Conservation (phyloP, 2,888 invertebrate species). For the Drosophila bunnanda region DNA sequence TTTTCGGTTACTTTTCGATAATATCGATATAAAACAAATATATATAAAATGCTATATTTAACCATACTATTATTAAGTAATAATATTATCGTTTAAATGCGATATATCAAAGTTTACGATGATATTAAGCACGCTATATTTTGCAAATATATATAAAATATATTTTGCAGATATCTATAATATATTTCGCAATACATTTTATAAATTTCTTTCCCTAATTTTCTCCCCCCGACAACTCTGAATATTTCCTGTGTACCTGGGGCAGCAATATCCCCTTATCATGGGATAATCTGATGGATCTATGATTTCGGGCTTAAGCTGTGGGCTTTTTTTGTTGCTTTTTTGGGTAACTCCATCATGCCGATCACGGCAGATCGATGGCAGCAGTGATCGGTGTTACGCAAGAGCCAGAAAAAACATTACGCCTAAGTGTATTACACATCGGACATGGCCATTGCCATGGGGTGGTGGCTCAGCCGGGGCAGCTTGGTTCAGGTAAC, state of each 20-base stretch:
- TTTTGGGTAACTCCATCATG: constrained; percentile 13
- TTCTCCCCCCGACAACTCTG: too few relatives aligned
- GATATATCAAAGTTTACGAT: too few relatives aligned
- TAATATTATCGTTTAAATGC: too few relatives aligned
- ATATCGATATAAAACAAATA: too few relatives aligned
- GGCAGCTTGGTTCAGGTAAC: constrained; percentile 26
- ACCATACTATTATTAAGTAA: too few relatives aligned
- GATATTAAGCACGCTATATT: too few relatives aligned
- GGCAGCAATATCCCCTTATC: constrained; percentile 1
- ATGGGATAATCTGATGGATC: constrained; percentile 9
- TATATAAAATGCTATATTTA: too few relatives aligned
- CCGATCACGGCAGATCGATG: constrained; percentile 44
- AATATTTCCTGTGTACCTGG: not conserved
- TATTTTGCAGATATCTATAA: too few relatives aligned
- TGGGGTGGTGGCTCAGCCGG: constrained; percentile 32
- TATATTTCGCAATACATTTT: too few relatives aligned
- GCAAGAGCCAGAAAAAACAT: constrained; percentile 26
- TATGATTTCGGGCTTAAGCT: not conserved
- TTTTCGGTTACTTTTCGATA: too few relatives aligned
- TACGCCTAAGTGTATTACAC: constrained; percentile 35
- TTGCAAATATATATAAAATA: too few relatives aligned
- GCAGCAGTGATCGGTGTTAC: constrained; percentile 15
- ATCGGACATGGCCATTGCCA: constrained; percentile 16
- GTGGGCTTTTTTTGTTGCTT: not conserved
- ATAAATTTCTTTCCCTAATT: too few relatives aligned